Conservation (phyloP, 2,888 invertebrate species). For the Octonoba sinensis region DNA sequence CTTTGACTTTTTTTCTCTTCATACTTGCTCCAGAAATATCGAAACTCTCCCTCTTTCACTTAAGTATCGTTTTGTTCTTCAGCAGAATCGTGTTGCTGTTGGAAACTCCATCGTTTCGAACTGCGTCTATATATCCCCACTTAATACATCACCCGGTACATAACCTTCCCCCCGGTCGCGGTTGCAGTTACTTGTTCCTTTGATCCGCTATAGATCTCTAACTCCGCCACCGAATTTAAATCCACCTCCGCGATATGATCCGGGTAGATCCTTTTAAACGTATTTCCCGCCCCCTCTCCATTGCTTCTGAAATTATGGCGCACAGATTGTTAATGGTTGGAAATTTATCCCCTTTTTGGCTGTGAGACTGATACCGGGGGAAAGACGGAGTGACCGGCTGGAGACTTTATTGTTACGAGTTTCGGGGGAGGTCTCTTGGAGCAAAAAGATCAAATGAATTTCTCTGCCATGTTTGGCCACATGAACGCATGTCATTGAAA, state of each 20-base stretch:
- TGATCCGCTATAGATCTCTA: constrained; percentile 24
- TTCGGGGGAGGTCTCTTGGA: not conserved
- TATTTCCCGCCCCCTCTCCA: constrained; percentile 10
- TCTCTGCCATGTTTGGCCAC: constrained; percentile 36
- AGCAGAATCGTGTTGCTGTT: no score
- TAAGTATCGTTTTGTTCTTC: no score
- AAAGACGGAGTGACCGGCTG: constrained; percentile 51
- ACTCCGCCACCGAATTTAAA: constrained; percentile 29
- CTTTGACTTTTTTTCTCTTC: no score
- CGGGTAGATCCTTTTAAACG: constrained; percentile 38
- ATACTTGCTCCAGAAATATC: no score
- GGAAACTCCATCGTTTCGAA: no score
- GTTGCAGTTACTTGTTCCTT: constrained; percentile 52
- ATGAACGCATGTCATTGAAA: no score
- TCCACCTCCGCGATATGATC: constrained; percentile 34
- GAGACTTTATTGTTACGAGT: constrained; percentile 52
- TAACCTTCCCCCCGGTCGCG: constrained; percentile 23
- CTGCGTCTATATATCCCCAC: constrained; percentile 10
- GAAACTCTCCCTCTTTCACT: no score
- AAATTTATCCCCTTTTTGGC: constrained; percentile 49
- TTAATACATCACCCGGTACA: constrained; percentile 17
- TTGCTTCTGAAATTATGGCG: constrained; percentile 52
- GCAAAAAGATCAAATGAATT: not conserved
- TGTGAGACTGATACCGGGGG: constrained; percentile 2
- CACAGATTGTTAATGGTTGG: constrained; percentile 63